Percentiles rank a stretch among this genome's conserved stretches.
Conservation (phyloP, 2,113 vertebrate genomes). For the Ifrita kowaldi region DNA sequence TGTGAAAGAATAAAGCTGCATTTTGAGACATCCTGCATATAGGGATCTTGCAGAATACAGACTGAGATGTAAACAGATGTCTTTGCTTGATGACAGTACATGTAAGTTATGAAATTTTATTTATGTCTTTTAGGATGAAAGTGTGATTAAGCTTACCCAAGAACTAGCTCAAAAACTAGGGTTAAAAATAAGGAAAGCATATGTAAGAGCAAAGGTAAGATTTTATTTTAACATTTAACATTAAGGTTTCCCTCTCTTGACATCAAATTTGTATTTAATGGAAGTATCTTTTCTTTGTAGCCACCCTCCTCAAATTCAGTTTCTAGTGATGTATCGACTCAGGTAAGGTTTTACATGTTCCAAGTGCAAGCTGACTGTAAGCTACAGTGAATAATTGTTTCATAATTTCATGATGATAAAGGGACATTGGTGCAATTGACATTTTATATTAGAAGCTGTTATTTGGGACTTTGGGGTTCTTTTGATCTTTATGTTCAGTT, state of each 20-base stretch:
- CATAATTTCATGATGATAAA: background rate
- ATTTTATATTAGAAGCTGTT: background rate
- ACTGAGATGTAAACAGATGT: background rate
- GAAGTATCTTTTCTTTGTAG: slow-evolving; percentile 69
- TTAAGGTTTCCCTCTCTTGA: background rate
- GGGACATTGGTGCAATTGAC: background rate
- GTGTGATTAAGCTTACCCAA: slow-evolving; percentile 91
- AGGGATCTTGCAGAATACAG: background rate
- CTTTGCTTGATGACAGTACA: background rate
- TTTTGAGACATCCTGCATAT: background rate
- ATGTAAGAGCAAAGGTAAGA: slow-evolving; percentile 89
- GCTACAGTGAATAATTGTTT: background rate
- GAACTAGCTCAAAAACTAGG: slow-evolving; percentile 92
- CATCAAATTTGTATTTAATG: background rate
- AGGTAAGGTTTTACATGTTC: slow-evolving; percentile 72
- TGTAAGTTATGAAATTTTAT: background rate
- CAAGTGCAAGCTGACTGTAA: background rate
- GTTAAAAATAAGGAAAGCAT: slow-evolving; percentile 96
- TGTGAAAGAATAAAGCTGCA: background rate
- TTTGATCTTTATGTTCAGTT: background rate
- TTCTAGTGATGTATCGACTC: slow-evolving; percentile 73
- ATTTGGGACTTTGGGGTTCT: background rate
- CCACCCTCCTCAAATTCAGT: slow-evolving; percentile 81
- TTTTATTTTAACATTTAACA: background rate
- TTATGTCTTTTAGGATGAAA: slow-evolving; percentile 81